phyloP scores from a whole-genome alignment of 2,113 vertebrate genomes.

The Rhabdornis inornatus region DNA sequence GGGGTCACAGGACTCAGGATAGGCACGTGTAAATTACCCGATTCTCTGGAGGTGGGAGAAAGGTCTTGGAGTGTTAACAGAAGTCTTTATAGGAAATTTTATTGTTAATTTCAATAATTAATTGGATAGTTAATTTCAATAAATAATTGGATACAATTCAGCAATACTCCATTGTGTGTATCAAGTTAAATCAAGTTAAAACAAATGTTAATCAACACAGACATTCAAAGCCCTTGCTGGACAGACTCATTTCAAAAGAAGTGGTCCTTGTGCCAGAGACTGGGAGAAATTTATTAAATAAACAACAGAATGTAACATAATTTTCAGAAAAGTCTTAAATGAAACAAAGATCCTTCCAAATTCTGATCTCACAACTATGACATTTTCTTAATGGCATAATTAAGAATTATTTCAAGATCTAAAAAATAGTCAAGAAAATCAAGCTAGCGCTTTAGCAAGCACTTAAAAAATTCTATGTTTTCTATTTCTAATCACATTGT shows the following conservation, averaged over 20 bases:
- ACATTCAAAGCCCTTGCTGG: not conserved
- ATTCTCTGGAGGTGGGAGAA: not conserved
- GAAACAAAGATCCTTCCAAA: not conserved
- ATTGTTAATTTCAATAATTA: not conserved
- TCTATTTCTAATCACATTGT: not conserved
- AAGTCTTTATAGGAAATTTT: not conserved
- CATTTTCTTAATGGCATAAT: not conserved
- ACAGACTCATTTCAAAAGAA: not conserved
- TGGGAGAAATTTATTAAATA: not conserved
- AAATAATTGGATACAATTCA: not conserved
- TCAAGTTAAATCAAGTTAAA: too few species aligned
- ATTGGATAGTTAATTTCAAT: not conserved
- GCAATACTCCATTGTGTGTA: not conserved
- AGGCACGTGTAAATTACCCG: not conserved
- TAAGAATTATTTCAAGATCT: not conserved
- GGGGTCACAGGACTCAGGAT: not conserved
- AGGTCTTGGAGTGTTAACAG: not conserved
- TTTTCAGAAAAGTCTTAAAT: not conserved
- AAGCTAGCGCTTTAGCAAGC: not conserved
- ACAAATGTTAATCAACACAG: not conserved
- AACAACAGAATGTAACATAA: not conserved
- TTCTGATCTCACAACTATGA: not conserved
- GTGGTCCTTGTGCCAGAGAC: not conserved
- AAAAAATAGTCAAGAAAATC: not conserved
- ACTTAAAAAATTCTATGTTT: not conserved